Evolutionary conservation across 2,888 invertebrate genomes (phyloP), one percentile per base, ranked within the genome.

Genomic region (Lepeophtheirus nordmannii): DNA sequence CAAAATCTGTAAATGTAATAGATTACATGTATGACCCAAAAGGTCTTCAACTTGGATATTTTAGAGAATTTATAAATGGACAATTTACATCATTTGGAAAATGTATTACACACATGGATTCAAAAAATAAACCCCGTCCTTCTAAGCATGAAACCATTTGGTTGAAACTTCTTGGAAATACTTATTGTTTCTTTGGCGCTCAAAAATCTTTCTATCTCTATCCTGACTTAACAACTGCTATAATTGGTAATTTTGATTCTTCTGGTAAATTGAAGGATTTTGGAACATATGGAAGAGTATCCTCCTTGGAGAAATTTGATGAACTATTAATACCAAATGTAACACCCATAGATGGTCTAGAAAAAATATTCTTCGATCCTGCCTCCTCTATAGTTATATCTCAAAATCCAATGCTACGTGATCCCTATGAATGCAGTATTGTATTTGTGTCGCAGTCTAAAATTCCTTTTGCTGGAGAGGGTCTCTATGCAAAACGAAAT

Each of bases 391-490:
- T 41, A 22, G n/a, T 46, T 22, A 64, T 64, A 23, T 41, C 64
- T 23, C 53, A 56, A 46, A n/a, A 22, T 14, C 64, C 64, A 10
- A 17, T 62, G 11, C 40, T 62, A 10, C 39, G 64, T 10, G 64
- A 64, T 56, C 64, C 64, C 1, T 64, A 64, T 30, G 64, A 64
- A 10, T 30, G 23, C 17, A 20, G 23, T 10, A 41, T 12, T 46
- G 64, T 64, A 10, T 10, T 56, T 23, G 64, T 64, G 10, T 23
- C 39, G 11, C 41, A 64, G n/a, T 64, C 64, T 22, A 17, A 14
- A 41, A 46, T 64, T 5, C 64, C 64, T 56, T 46, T 10, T 17
- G 64, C 64, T 11, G 64, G 64, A 23, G 64, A 64, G 14, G 64
- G 64, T 20, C 64, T 64, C 17, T 64, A 23, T 22, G 64, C 64